Evolutionary conservation across 2,113 vertebrate genomes (phyloP).

Genomic region (Genyomyrus donnyi): DNA sequence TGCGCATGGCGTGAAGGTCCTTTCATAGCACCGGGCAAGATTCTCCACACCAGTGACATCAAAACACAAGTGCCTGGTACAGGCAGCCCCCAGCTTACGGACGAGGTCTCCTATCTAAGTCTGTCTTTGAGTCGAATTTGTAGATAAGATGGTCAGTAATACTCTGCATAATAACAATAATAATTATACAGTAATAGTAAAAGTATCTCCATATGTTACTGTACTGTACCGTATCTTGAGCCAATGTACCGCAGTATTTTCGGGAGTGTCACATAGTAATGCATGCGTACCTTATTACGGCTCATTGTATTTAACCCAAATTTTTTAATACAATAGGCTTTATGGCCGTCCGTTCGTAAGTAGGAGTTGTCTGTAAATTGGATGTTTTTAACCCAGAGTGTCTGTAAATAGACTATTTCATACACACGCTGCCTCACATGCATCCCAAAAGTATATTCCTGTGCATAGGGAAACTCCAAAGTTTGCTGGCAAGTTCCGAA

Average conservation of each 20-base stretch:
- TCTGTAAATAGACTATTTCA: background rate
- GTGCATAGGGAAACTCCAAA: background rate
- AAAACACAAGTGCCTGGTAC: background rate
- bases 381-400: background rate
- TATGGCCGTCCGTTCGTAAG: background rate
- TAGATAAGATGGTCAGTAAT: background rate
- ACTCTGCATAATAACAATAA: background rate
- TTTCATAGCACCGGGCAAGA: background rate
- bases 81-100: background rate
- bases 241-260: background rate
- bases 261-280: background rate
- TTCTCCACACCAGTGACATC: background rate
- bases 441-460: background rate
- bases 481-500: background rate
- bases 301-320: background rate
- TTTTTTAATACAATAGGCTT: background rate
- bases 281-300: background rate
- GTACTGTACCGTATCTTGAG: background rate
- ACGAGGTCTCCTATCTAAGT: background rate
- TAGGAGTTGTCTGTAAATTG: background rate
- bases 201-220: background rate
- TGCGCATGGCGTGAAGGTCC: background rate
- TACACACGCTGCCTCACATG: background rate
- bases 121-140: background rate
- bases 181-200: background rate